Base-by-base conservation (phyloP, 2,113 vertebrate species). In the Pterocles burchelli region DNA sequence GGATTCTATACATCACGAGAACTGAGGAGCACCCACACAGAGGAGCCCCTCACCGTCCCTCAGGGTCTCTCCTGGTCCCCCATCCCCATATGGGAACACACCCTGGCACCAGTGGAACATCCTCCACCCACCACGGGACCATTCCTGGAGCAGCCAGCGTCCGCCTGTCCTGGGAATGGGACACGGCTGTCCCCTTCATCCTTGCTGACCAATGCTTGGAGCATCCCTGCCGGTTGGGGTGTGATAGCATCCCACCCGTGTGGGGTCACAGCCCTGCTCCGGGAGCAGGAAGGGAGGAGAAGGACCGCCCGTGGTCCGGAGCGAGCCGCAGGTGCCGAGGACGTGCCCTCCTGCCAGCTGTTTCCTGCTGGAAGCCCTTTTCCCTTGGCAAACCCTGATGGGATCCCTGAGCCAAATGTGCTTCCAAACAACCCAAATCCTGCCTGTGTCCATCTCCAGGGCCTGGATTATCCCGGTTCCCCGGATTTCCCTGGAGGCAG, bases 281-380 rank as follows among this genome's bases (percentile, higher is more conserved):
- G 2, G 46, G 36, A 13, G 61, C 24, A 71, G 79, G 93, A 61
- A 77, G 70, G 80, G 77, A 77, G 68, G 59, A 81, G 49, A 57
- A 49, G 59, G 43, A 22, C 51, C 7, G 5, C 34, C 68, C 1
- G 0, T 3, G 73, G 51, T 1, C n/a, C 11, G 8, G 68, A 43
- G 4, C 2, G 45, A 13, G 67, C 67, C 22, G 36, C 72, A 84
- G 92, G 73, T 84, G 90, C 63, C 0, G 3, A 45, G 87, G 71
- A 19, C 66, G 3, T 0, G 8, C 10, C 2, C 22, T 70, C 61
- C 52, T 21, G 70, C 70, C n/a, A 57, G 45, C 89, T 75, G 89
- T 59, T 96, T 86, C 96, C 93, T 84, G 87, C 61, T 38, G 46
- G 84, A 81, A 90, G 6, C 67, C 63, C 54, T 71, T 92, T 74